phyloP scores from a whole-genome alignment of 2,797 vertebrate species.

The Siniperca obscura region DNA sequence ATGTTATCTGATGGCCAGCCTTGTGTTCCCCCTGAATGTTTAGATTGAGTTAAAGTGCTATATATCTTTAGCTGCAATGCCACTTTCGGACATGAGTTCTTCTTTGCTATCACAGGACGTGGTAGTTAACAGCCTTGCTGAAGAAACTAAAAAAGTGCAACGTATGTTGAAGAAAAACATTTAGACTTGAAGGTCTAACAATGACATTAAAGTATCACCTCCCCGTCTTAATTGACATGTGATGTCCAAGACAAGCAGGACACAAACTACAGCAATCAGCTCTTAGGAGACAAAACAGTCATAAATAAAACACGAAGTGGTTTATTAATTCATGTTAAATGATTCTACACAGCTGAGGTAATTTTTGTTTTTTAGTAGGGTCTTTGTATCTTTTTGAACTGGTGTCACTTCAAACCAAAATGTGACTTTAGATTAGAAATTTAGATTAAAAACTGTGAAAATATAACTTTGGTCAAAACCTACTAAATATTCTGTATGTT shows the following conservation, averaged over 20 bases:
- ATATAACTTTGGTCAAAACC: background rate
- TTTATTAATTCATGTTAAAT: background rate
- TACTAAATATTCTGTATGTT: background rate
- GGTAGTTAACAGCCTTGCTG: background rate
- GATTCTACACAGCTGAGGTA: background rate
- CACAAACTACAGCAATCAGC: background rate
- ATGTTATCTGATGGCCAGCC: conserved; percentile 1
- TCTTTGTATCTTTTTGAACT: background rate
- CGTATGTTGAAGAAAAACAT: too few species aligned
- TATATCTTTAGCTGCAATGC: background rate
- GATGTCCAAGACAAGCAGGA: background rate
- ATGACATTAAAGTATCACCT: background rate
- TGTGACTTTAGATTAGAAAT: background rate
- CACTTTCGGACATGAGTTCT: background rate
- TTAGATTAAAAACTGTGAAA: background rate
- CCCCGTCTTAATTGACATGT: background rate
- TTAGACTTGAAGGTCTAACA: background rate
- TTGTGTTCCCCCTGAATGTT: background rate
- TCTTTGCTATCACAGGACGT: background rate
- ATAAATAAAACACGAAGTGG: background rate
- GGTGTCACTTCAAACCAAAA: background rate
- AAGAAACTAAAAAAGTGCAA: background rate
- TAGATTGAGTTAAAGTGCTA: background rate
- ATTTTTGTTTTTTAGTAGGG: background rate
- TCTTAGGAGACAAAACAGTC: background rate